phyloP scores from a whole-genome alignment of 1,140 invertebrate genomes.

The Zaprionus taronus region DNA sequence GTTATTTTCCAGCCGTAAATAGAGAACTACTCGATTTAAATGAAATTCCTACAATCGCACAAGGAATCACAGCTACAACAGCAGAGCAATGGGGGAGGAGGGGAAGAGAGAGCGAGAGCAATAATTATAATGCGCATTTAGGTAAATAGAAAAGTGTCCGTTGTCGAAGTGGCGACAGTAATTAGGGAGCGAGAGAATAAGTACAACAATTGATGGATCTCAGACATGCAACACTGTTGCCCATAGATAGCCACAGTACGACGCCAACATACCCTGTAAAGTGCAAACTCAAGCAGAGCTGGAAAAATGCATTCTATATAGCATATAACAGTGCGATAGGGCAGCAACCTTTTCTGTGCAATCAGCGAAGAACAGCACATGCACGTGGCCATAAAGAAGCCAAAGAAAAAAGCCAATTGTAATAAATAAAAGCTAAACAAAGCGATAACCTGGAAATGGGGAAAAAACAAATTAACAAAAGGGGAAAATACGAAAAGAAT shows the following conservation, averaged over 20 bases:
- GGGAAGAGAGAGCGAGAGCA: not conserved
- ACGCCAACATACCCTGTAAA: not conserved
- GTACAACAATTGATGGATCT: slow-evolving; percentile 5
- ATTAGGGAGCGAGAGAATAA: slow-evolving; percentile 13
- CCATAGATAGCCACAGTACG: not conserved
- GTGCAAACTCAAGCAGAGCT: not conserved
- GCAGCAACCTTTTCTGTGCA: not conserved
- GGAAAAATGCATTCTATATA: not conserved
- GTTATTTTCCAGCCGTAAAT: not conserved
- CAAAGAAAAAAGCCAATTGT: not conserved
- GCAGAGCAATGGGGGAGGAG: not conserved
- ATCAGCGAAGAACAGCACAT: not conserved
- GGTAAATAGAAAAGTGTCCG: not conserved
- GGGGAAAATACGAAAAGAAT: not conserved
- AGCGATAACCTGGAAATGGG: not conserved
- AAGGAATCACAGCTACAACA: not conserved
- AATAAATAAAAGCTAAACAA: not conserved
- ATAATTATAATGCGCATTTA: slow-evolving; percentile 24
- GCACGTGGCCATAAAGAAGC: not conserved
- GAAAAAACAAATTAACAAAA: not conserved
- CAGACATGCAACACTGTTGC: slow-evolving; percentile 13
- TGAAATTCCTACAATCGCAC: not conserved
- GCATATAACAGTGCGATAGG: not conserved
- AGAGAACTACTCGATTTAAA: not conserved
- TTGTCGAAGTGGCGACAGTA: not conserved